Evolutionary conservation across 2,888 invertebrate genomes (phyloP), one percentile per base, ranked within the genome.

Genomic region (Physocephala rufipes): DNA sequence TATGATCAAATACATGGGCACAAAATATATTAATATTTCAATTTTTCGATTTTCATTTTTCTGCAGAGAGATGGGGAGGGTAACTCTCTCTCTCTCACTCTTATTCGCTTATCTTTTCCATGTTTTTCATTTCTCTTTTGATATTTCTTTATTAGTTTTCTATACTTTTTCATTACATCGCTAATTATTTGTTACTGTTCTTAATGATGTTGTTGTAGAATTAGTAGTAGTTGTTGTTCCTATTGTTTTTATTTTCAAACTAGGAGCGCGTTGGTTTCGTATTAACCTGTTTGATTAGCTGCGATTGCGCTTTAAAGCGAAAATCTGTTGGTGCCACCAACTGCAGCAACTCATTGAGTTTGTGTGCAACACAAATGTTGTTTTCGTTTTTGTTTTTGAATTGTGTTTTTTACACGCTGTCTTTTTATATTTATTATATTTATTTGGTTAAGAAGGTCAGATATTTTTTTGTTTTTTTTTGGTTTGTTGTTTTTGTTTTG

Each of bases 391-490:
- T 2, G 21, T 45, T 5, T 63, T 45, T 63, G 13, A 26, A 3
- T 2, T 21, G 9, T 59, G 9, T 21, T 5, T 59, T 45, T 2
- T 63, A 47, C 47, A 53, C 26, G 58, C 13, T 28, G 24, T 26
- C 2, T 47, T 9, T 43, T 55, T 67, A 19, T 66, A 16, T 53
- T 9, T 51, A 15, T 30, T 66, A 13, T 62, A 36, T 43, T 45
- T 47, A 58, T 55, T 66, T 55, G 55, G 55, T 55, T 28, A 67
- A 67, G 67, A 67, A 67, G 67, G 67, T 67, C 67, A 67, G 55
- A 21, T 45, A 55, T 36, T 66, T 49, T 65, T 59, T 28, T 59
- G 12, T 21, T 28, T 59, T 24, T 53, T 66, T 5, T 66, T 19
- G 19, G 16, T n/a, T 58, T 67, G 55, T 45, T 67, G 19, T 58